These are phyloP conservation scores for Xanthorhoe spadicearia DNA, from an alignment of 2,888 invertebrate species.

Conservation along the genomic window DNA sequence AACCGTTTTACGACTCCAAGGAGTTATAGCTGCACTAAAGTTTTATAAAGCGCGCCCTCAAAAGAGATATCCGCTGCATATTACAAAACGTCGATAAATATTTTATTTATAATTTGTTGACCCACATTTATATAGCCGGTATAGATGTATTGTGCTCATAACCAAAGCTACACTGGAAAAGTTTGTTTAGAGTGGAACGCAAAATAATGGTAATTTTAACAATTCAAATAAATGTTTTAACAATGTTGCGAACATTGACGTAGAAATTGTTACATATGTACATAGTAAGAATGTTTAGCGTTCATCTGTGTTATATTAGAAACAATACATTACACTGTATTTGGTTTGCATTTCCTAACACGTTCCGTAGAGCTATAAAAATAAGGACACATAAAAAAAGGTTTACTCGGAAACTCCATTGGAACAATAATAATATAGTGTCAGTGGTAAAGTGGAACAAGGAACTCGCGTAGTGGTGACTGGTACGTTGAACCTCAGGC, in stretches of 20 bases:
- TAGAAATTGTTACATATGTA: no score
- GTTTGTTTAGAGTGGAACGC: constrained; percentile 12
- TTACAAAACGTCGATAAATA: constrained; percentile 40
- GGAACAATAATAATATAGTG: constrained; percentile 82
- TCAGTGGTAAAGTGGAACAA: constrained; percentile 84
- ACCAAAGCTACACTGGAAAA: constrained; percentile 13
- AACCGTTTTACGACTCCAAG: constrained; percentile 48
- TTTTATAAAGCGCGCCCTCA: constrained; percentile 44
- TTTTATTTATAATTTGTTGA: constrained; percentile 44
- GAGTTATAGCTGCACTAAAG: constrained; percentile 51
- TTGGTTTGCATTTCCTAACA: constrained; percentile 28
- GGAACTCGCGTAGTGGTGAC: constrained; percentile 82
- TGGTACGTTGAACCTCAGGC: constrained; percentile 81
- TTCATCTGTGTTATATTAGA: no score
- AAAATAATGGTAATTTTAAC: background rate
- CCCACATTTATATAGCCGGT: constrained; percentile 23
- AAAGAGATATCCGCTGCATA: constrained; percentile 36
- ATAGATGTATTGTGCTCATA: constrained; percentile 5
- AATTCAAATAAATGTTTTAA: background rate
- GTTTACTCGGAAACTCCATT: constrained; percentile 72
- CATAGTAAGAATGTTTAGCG: no score
- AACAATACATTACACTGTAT: constrained; percentile 8
- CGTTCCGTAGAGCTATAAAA: constrained; percentile 42
- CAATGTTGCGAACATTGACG: no score
- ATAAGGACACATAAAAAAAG: constrained; percentile 59